Conservation (phyloP, 2,888 invertebrate species). For the Clostera curtula region DNA sequence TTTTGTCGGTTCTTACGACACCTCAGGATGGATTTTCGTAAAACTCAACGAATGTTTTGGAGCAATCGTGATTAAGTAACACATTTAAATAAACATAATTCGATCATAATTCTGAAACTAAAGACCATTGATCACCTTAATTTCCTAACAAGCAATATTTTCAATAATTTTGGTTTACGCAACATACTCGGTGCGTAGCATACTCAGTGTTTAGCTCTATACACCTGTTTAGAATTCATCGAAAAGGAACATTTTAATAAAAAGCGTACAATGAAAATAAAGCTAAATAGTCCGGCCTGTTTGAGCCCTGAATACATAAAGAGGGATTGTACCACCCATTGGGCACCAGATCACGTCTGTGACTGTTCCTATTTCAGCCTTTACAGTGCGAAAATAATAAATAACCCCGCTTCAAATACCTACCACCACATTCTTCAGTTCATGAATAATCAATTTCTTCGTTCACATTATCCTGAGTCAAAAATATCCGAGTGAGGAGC, state of each 20-base stretch:
- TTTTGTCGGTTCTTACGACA: too few relatives aligned
- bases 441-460: constrained; percentile 37
- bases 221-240: too few relatives aligned
- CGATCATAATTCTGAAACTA: too few relatives aligned
- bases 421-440: constrained; percentile 14
- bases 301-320: constrained; percentile 33
- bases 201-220: too few relatives aligned
- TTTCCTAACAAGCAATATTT: too few relatives aligned
- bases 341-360: constrained; percentile 27
- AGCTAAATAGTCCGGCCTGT: constrained; percentile 20
- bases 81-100: too few relatives aligned
- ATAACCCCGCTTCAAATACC: constrained; percentile 8
- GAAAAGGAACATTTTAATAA: constrained; percentile 19
- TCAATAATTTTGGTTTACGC: too few relatives aligned
- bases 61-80: too few relatives aligned
- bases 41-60: too few relatives aligned
- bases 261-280: constrained; percentile 25
- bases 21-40: too few relatives aligned
- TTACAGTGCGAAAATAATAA: constrained; percentile 11
- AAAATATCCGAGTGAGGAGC: constrained; percentile 25
- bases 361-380: constrained; percentile 16
- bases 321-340: constrained; percentile 22
- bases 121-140: too few relatives aligned
- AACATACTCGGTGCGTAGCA: too few relatives aligned
- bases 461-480: constrained; percentile 22